Percentiles rank a stretch among this genome's conserved stretches.
These are phyloP conservation scores for Tokudaia tokunoshimensis DNA, from an alignment of 2,797 vertebrate genomes.

Conservation along the genomic window DNA sequence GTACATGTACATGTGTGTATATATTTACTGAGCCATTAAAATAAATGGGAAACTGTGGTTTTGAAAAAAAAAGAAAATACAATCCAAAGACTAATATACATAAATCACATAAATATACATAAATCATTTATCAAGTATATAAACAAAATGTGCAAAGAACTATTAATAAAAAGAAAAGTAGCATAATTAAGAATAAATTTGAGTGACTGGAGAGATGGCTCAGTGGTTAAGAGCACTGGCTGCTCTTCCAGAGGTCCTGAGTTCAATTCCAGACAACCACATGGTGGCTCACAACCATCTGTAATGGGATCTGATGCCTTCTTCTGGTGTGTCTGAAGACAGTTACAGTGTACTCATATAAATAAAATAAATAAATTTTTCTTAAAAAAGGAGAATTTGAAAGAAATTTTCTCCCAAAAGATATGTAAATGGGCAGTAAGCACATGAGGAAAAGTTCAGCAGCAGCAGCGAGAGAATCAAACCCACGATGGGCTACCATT, in stretches of 20 bases:
- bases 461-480: not conserved
- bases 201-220: too few relatives aligned
- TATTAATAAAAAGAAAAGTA: not conserved
- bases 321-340: too few relatives aligned
- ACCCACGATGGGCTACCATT: not conserved
- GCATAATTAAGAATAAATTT: not conserved
- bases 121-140: not conserved
- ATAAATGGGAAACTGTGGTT: too few relatives aligned
- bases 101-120: not conserved
- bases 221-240: too few relatives aligned
- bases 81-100: not conserved
- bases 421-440: not conserved
- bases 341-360: too few relatives aligned
- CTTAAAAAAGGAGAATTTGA: constrained; percentile 16
- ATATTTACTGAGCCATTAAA: too few relatives aligned
- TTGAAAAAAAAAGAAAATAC: not conserved
- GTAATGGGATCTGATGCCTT: too few relatives aligned
- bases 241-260: not conserved
- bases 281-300: too few relatives aligned
- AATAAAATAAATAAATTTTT: too few relatives aligned
- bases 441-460: not conserved
- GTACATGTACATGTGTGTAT: too few relatives aligned
- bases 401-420: not conserved
- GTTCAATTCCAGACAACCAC: too few relatives aligned
- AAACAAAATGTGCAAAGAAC: constrained; percentile 2